Evolutionary conservation across 1,140 invertebrate species (phyloP).

Genomic region (Drosophila lini): DNA sequence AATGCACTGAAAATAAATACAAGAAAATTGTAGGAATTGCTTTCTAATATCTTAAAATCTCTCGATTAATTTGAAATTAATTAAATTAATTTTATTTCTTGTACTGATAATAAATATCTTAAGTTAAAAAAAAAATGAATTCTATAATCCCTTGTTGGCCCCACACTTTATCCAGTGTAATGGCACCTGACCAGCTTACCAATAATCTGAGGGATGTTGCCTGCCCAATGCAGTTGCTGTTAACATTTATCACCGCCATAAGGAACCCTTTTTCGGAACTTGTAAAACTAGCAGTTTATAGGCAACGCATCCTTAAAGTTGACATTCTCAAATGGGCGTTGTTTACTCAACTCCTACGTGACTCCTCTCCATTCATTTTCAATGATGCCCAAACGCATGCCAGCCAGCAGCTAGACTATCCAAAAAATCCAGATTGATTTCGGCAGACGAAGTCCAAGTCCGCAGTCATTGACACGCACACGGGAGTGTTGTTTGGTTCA

Average conservation of each 20-base stretch:
- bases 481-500: constrained; percentile 20
- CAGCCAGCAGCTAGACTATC: constrained; percentile 9
- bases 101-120: neutral
- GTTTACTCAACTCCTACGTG: constrained; percentile 37
- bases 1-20: neutral
- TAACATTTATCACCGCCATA: constrained; percentile 17
- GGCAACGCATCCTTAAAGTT: constrained; percentile 13
- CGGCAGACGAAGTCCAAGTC: constrained; percentile 13
- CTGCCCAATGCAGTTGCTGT: constrained; percentile 17
- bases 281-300: constrained; percentile 29
- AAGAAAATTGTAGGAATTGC: neutral
- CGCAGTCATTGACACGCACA: constrained; percentile 60
- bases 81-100: too few relatives aligned
- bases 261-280: constrained; percentile 12
- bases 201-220: constrained; percentile 1
- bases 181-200: constrained; percentile 32
- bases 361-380: constrained; percentile 12
- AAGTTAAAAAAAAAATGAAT: neutral
- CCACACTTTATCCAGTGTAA: neutral
- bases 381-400: constrained; percentile 3
- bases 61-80: too few relatives aligned
- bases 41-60: neutral
- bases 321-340: constrained; percentile 7
- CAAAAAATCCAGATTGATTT: constrained; percentile 60
- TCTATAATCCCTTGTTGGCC: too few relatives aligned